Base-by-base conservation (phyloP, 2,113 vertebrate genomes). In the Cyprinodon tularosa region DNA sequence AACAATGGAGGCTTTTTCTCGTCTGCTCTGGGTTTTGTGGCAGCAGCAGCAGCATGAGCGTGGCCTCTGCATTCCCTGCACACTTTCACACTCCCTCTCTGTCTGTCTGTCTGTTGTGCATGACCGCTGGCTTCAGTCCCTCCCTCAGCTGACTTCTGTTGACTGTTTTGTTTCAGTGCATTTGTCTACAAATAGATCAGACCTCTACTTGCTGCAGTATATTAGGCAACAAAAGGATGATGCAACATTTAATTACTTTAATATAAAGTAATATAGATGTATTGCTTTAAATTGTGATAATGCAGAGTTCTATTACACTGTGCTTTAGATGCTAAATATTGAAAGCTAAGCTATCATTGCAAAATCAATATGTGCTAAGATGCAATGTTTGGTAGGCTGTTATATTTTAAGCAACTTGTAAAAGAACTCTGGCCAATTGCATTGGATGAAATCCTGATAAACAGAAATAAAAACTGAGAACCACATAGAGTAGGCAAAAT, bases 1-100 rank as follows among this genome's bases (percentile, higher is more conserved):
- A 88, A 95, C 94, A 95, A 94, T 89, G 48, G 79, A 87, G 66
- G 60, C 84, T 84, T 92, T 85, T 92, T 93, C 79, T 88, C 74
- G 70, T 78, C 71, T 75, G 53, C 59, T 79, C 69, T 66, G 71
- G 83, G 78, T 86, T 92, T 93, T 87, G 79, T 83, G 72, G 82
- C 45, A 74, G 71, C 83, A 75, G 76, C 78, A 85, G 84, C 84
- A 74, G 82, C 39, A 74, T 62, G 81, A 77, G 74, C 67, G 80
- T 82, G 90, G 81, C 76, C 61, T 76, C 82, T 81, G 82, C 90
- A 94, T 94, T 92, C 88, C 75, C 89, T 68, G 77, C 50, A 57
- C 50, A n/a, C 50, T 57, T 57, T 57, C 7, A 74, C 81, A 82
- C 75, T 74, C 81, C 71, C 64, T 63, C 89, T 66, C 79, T 71